Evolutionary conservation across 53 echinoderm and acorn worm genomes (phyloP).

Genomic region (Holothuria leucospilota): DNA sequence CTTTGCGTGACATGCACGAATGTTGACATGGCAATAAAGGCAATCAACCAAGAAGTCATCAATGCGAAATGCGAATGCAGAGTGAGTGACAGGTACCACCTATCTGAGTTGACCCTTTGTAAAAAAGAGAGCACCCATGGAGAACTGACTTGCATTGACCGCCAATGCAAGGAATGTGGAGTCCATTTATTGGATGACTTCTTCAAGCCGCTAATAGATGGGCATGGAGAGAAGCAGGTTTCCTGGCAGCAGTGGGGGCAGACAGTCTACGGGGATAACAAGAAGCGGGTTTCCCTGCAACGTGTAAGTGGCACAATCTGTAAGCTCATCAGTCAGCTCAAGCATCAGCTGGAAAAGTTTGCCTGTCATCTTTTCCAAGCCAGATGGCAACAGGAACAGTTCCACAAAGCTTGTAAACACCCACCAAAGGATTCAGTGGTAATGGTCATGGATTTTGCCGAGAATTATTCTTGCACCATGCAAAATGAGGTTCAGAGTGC

Average conservation of each 20-base stretch:
- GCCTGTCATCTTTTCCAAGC: constrained; percentile 1
- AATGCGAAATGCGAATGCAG: background rate
- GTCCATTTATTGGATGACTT: background rate
- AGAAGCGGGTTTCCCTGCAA: background rate
- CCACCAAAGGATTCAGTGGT: too few relatives aligned
- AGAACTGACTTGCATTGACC: constrained; percentile 20
- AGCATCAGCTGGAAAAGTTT: background rate
- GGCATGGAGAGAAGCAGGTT: background rate
- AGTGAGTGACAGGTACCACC: background rate
- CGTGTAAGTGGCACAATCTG: background rate
- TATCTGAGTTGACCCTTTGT: constrained; percentile 30
- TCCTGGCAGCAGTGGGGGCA: constrained; percentile 15
- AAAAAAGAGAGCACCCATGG: background rate
- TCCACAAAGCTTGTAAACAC: too few relatives aligned
- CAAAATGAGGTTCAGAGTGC: constrained; percentile 60
- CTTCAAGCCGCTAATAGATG: background rate
- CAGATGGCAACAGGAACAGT: constrained; percentile 24
- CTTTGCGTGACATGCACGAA: constrained; percentile 50
- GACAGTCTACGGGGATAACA: background rate
- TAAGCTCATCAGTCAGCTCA: background rate
- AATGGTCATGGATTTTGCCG: too few relatives aligned
- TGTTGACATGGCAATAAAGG: constrained; percentile 27
- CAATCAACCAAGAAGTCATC: background rate
- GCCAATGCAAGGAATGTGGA: background rate
- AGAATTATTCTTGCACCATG: constrained; percentile 2